phyloP scores from a whole-genome alignment of 2,888 invertebrate species.

The Drosophila pseudotakahashii region DNA sequence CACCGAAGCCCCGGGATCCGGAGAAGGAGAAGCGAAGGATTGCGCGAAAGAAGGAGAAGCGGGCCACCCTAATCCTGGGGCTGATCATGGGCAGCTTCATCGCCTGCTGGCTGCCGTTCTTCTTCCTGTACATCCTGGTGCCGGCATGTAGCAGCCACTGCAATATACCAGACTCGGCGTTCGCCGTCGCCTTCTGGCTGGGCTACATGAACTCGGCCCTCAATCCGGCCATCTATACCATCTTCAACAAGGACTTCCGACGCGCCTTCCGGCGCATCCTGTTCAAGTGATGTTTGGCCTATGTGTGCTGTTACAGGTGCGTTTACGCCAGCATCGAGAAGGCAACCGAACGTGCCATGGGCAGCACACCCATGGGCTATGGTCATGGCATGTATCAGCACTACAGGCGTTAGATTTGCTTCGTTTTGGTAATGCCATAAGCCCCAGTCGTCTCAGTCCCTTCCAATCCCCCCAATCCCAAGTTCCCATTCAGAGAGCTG shows the following conservation, averaged over 20 bases:
- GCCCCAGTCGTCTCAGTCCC: background rate
- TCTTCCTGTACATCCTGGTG: conserved; percentile 95
- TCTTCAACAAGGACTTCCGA: conserved; percentile 98
- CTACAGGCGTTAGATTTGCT: conserved; percentile 83
- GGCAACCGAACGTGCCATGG: conserved; percentile 85
- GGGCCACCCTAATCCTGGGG: conserved; percentile 97
- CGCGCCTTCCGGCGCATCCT: conserved; percentile 97
- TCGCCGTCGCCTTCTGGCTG: conserved; percentile 97
- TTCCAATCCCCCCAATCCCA: background rate
- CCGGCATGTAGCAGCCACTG: conserved; percentile 90
- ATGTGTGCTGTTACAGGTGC: conserved; percentile 92
- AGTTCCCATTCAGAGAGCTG: background rate
- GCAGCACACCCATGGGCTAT: conserved; percentile 84
- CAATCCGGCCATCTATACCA: conserved; percentile 98
- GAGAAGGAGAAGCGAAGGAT: conserved; percentile 96
- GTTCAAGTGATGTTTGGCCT: conserved; percentile 96
- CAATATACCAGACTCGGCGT: conserved; percentile 92
- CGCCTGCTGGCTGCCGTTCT: conserved; percentile 99
- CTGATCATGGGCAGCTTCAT: conserved; percentile 99
- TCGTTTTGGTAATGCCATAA: conserved; percentile 43
- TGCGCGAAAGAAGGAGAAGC: conserved; percentile 97
- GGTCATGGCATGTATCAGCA: conserved; percentile 82
- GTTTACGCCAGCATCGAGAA: conserved; percentile 86
- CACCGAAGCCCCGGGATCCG: conserved; percentile 93
- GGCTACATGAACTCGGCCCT: conserved; percentile 98